Conservation (phyloP, 2,113 vertebrate species). For the Catharus bicknelli region DNA sequence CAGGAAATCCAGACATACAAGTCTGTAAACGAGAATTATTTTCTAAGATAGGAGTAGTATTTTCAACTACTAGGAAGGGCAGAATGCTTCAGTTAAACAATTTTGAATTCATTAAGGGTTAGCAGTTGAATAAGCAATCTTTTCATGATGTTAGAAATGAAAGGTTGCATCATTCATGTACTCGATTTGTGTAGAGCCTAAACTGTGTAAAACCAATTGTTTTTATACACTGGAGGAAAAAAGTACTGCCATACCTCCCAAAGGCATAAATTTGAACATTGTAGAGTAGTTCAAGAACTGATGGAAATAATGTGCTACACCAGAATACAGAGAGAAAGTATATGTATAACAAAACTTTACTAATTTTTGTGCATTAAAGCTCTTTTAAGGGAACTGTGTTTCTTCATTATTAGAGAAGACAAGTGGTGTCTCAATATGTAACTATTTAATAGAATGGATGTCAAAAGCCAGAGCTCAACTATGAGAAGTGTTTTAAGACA, state of each 20-base stretch:
- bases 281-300: not conserved
- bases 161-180: not conserved
- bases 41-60: not conserved
- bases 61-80: not conserved
- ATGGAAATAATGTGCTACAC: not conserved
- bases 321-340: not conserved
- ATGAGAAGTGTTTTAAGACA: not conserved
- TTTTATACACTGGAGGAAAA: not conserved
- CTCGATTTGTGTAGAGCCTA: not conserved
- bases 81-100: not conserved
- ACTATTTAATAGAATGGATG: not conserved
- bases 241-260: rapidly evolving
- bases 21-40: not conserved
- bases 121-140: not conserved
- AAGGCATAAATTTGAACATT: not conserved
- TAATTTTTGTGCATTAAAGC: not conserved
- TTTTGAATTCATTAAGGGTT: not conserved
- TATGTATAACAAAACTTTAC: not conserved
- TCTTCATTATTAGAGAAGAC: not conserved
- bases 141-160: not conserved
- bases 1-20: not conserved
- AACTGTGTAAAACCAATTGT: not conserved
- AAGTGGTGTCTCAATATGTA: not conserved
- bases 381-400: not conserved
- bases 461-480: not conserved